Conservation (phyloP, 2,888 invertebrate species). For the Zootermopsis nevadensis region DNA sequence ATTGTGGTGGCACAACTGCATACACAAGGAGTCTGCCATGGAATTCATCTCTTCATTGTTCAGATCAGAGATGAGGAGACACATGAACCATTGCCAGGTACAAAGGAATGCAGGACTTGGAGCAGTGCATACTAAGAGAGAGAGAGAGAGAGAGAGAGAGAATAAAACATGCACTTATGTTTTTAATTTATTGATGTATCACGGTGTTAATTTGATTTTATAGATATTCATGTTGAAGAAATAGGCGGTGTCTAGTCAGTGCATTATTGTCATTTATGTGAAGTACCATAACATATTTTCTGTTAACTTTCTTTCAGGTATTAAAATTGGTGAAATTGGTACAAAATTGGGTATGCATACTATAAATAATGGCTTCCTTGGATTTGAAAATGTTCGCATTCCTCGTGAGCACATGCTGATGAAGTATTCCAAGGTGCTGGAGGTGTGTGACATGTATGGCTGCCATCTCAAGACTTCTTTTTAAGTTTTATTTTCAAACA, state of each 20-base stretch:
- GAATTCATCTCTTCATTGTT: constrained; percentile 93
- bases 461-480: too few relatives aligned
- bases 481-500: too few relatives aligned
- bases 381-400: constrained; percentile 87
- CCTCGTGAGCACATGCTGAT: constrained; percentile 91
- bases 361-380: constrained; percentile 93
- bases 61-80: constrained; percentile 90
- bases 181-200: too few relatives aligned
- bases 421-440: constrained; percentile 87
- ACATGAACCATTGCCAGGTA: constrained; percentile 84
- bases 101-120: neutral
- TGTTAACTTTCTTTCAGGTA: constrained; percentile 63
- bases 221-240: too few relatives aligned
- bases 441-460: constrained; percentile 55
- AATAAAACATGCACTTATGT: too few relatives aligned
- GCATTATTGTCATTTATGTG: too few relatives aligned
- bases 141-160: too few relatives aligned
- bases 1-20: constrained; percentile 92
- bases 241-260: too few relatives aligned
- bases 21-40: constrained; percentile 84
- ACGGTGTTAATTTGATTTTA: too few relatives aligned
- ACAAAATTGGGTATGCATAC: constrained; percentile 93
- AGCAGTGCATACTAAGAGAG: too few relatives aligned
- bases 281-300: neutral
- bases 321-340: constrained; percentile 95